Base-by-base conservation (phyloP, 35 echinoderm and acorn worm species). In the Acanthaster planci region DNA sequence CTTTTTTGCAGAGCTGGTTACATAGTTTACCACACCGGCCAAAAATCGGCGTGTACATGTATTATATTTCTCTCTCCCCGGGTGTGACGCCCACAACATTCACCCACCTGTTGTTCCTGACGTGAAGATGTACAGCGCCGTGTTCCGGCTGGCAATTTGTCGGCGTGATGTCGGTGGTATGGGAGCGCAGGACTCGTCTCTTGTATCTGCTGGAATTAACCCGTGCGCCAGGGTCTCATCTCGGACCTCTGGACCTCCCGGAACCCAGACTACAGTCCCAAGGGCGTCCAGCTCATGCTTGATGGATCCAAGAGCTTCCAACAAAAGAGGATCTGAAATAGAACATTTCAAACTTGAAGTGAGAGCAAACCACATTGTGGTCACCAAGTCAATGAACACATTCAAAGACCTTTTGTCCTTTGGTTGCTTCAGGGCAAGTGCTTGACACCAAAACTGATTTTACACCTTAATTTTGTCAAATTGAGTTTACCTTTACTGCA, bases 401-500 rank as follows among this genome's bases (percentile, higher is more conserved):
- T n/a, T n/a, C n/a, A n/a, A n/a, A n/a, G n/a, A n/a, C n/a, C n/a
- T n/a, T n/a, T n/a, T n/a, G n/a, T n/a, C n/a, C n/a, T n/a, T n/a
- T n/a, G n/a, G n/a, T n/a, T n/a, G n/a, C n/a, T n/a, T n/a, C n/a
- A n/a, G n/a, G n/a, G n/a, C n/a, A n/a, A n/a, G n/a, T n/a, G n/a
- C n/a, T n/a, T n/a, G n/a, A n/a, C n/a, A n/a, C n/a, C n/a, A n/a
- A n/a, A n/a, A n/a, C n/a, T n/a, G n/a, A n/a, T n/a, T n/a, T n/a
- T n/a, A n/a, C n/a, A n/a, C n/a, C n/a, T n/a, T n/a, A n/a, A n/a
- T n/a, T n/a, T n/a, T n/a, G n/a, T n/a, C n/a, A n/a, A n/a, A n/a
- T n/a, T n/a, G n/a, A n/a, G 42, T 47, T 6, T 90, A 90, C 88
- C 88, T 90, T 40, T 84, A 21, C 55, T 34, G 27, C 40, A 60